A percentile compares a stretch with the other conserved stretches of the same genome.
phyloP scores from a whole-genome alignment of 2,888 invertebrate genomes.

The Drosophila quinaria region DNA sequence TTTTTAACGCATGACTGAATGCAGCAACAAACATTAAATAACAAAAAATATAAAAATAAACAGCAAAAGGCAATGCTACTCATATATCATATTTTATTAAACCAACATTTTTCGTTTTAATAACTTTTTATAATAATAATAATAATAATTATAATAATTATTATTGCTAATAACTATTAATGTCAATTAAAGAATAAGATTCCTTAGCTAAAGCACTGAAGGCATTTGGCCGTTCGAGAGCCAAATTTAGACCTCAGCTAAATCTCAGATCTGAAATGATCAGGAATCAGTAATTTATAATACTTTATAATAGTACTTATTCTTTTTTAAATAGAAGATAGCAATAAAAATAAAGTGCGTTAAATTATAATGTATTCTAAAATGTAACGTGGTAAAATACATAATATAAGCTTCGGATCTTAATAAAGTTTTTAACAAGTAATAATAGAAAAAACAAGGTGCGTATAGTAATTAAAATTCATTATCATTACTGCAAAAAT shows the following conservation, averaged over 20 bases:
- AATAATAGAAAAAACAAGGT: too few relatives aligned
- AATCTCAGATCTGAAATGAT: neutral
- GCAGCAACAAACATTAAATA: slow-evolving; percentile 61
- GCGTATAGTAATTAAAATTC: neutral
- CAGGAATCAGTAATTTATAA: neutral
- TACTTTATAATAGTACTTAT: too few relatives aligned
- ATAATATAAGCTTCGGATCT: too few relatives aligned
- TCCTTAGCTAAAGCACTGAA: neutral
- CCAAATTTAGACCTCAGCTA: neutral
- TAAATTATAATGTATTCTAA: too few relatives aligned
- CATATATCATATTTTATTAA: slow-evolving; percentile 31
- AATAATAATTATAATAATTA: neutral
- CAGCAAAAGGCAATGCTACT: slow-evolving; percentile 30
- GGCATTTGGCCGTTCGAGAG: neutral
- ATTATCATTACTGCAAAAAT: neutral
- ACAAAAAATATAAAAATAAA: slow-evolving; percentile 14
- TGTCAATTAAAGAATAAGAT: neutral
- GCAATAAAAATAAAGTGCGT: too few relatives aligned
- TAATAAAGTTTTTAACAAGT: too few relatives aligned
- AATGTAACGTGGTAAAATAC: too few relatives aligned
- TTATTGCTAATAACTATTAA: neutral
- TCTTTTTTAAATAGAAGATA: too few relatives aligned
- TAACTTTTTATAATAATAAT: neutral
- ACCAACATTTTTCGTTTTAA: neutral
- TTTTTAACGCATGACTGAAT: slow-evolving; percentile 79